Percentiles rank a stretch among this genome's conserved stretches.
Conservation (phyloP, 2,797 vertebrate genomes). For the Lemur catta region DNA sequence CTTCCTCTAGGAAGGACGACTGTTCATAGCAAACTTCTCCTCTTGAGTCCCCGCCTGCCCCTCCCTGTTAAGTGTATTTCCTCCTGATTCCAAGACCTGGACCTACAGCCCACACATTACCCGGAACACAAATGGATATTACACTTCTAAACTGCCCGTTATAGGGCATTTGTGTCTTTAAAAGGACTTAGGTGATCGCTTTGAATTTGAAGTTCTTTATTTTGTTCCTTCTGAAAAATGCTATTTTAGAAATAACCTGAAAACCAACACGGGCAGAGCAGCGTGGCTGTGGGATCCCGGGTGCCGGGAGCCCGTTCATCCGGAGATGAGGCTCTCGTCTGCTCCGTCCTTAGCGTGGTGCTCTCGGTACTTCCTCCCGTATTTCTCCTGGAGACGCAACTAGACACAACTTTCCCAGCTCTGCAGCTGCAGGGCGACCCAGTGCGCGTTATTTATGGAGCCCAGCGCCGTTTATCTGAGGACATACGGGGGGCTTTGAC, state of each 20-base stretch:
- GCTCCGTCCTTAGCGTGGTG: background rate
- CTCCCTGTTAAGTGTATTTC: fast-evolving
- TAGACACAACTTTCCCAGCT: background rate
- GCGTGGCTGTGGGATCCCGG: fast-evolving
- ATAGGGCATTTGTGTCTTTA: background rate
- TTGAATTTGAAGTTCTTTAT: background rate
- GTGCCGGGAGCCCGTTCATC: background rate
- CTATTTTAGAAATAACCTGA: background rate
- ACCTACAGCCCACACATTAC: fast-evolving
- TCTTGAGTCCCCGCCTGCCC: fast-evolving
- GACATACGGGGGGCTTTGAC: fast-evolving
- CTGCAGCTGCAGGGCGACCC: too few species aligned
- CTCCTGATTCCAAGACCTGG: background rate
- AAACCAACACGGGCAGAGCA: fast-evolving
- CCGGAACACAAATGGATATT: background rate
- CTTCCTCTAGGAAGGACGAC: too few species aligned
- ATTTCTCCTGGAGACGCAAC: background rate
- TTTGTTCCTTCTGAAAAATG: background rate
- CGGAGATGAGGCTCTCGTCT: background rate
- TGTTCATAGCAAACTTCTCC: fast-evolving
- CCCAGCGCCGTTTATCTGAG: background rate
- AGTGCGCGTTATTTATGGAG: fast-evolving
- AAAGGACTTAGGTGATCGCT: background rate
- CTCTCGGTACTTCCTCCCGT: background rate
- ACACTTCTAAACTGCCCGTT: background rate